Evolutionary conservation across 2,113 vertebrate species (phyloP), one percentile per base, ranked within the genome.

Genomic region (Rostratula benghalensis): DNA sequence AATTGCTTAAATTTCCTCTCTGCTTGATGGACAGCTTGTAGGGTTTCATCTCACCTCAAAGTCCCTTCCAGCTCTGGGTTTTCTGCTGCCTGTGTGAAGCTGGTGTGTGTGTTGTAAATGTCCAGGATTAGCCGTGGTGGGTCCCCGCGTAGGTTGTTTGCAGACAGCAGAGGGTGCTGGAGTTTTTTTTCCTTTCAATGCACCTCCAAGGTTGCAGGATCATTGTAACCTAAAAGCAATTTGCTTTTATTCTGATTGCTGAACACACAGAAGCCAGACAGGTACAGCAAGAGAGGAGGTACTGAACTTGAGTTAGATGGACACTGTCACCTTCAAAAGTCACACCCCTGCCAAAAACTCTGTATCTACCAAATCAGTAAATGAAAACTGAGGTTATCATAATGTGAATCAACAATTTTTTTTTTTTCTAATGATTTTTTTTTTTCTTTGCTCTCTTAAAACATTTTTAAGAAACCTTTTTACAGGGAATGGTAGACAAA

Each of bases 121-220:
- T 20, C 56, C 69, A n/a, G 56, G 5, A 8, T 31, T 1, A 4
- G 21, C 2, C 19, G 93, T 92, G 94, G 91, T 91, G 94, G 83
- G 57, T 93, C 87, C 68, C 41, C 61, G 83, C 89, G 6, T 31
- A 93, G 86, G 89, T 93, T 96, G 69, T 87, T 86, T 96, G 74
- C 95, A 87, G 90, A 96, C 95, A 97, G 94, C 90, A 96, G 95
- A 96, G 95, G 95, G 94, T 96, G 95, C 95, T 96, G 96, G 95
- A 96, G 95, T 91, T 97, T 97, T 95, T 87, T 97, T 97, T 94
- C 87, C 96, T 95, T 87, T 94, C 89, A 57, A 1, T 16, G 73
- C 53, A 94, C 86, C 91, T 95, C 94, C 65, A 94, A 82, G 95
- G 86, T 82, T 96, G 81, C 1, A 2, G 77, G 67, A 94, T 90